Base-by-base conservation (phyloP, 2,113 vertebrate species). In the Monarcha castaneiventris region DNA sequence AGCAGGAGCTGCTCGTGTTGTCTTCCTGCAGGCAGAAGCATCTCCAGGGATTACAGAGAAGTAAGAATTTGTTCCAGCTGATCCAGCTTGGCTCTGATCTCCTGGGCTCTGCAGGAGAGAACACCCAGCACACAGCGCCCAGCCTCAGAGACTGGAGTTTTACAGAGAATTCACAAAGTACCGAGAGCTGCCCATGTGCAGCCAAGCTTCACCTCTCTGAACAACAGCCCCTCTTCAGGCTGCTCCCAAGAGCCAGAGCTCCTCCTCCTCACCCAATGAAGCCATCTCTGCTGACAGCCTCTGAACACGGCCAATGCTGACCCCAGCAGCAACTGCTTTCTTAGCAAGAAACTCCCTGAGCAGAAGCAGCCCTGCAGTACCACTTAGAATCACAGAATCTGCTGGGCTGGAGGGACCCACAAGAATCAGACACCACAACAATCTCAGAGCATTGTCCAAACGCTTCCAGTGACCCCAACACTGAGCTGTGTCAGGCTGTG, bases 271-370 rank as follows among this genome's bases (percentile, higher is more conserved):
- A 7, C 30, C 61, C 56, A 32, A 4, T 3, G 19, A 35, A 78
- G 81, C 59, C 66, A 41, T 30, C 51, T 49, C 18, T 87, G 64
- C 74, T 75, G 61, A 30, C 37, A 78, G 78, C 49, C 22, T 1
- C 8, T 1, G 0, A 56, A 56, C 4, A 18, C 7, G 4, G 5
- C 18, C 66, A 55, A 39, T 6, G 84, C 56, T 55, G 52, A 13
- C 55, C 51, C 51, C 52, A 85, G 71, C 58, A 62, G 15, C 2
- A 4, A 30, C 46, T 32, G 51, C 69, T 48, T 37, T 25, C 72
- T 23, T 11, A 44, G 27, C n/a, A 32, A 46, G 59, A 16, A 68
- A 23, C n/a, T 18, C 37, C 11, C n/a, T 8, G 27, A 26, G 59
- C 46, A 80, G 30, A 63, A 37, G 7, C 1, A 44, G 44, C 41